phyloP scores from a whole-genome alignment of 2,113 vertebrate species.

The Thermophis baileyi region DNA sequence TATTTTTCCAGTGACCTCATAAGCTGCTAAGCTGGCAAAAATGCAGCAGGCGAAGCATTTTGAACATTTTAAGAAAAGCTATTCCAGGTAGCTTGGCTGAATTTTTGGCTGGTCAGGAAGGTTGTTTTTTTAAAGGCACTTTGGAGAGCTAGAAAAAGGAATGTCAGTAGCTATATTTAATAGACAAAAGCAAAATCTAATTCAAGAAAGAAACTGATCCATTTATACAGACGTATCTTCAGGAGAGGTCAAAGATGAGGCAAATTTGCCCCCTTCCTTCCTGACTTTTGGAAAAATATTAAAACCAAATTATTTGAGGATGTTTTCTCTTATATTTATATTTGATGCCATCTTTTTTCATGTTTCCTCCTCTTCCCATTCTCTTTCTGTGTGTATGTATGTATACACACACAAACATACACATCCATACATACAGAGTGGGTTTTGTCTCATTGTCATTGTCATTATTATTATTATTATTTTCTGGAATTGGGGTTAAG shows the following conservation, averaged over 20 bases:
- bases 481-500: neutral
- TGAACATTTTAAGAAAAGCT: neutral
- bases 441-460: neutral
- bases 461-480: neutral
- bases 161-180: neutral
- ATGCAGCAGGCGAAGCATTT: neutral
- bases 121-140: neutral
- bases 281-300: neutral
- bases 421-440: neutral
- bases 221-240: neutral
- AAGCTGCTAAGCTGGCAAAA: neutral
- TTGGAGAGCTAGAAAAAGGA: neutral
- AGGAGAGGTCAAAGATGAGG: neutral
- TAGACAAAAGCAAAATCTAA: neutral
- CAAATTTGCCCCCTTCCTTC: neutral
- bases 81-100: neutral
- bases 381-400: neutral
- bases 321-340: neutral
- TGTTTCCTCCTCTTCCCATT: neutral
- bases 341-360: neutral
- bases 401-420: neutral
- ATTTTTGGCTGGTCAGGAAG: neutral
- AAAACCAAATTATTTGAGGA: neutral
- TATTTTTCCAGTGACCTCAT: neutral
- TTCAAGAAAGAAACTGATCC: neutral